Percentiles rank a stretch among this genome's conserved stretches.
Evolutionary conservation across 1,140 invertebrate species (phyloP).

Genomic region (Ruditapes philippinarum): DNA sequence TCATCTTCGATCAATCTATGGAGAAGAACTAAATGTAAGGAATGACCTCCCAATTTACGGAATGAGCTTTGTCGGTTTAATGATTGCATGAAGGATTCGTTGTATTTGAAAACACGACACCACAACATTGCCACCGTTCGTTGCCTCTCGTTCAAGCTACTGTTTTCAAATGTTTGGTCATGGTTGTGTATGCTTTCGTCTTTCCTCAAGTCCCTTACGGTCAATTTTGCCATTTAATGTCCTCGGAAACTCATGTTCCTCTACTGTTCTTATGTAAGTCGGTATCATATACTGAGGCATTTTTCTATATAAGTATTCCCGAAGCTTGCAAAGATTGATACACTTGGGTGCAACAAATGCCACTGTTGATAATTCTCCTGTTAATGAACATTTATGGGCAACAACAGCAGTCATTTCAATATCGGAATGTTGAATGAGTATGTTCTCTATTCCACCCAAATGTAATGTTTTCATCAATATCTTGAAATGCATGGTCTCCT

Average conservation of each 20-base stretch:
- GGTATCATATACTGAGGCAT: conserved; percentile 78
- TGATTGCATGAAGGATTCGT: conserved; percentile 63
- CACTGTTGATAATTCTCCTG: conserved; percentile 66
- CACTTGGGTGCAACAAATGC: conserved; percentile 74
- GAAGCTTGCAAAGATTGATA: conserved; percentile 71
- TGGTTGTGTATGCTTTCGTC: conserved; percentile 74
- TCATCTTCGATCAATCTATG: conserved; percentile 71
- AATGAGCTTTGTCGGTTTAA: conserved; percentile 74
- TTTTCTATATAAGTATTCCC: conserved; percentile 72
- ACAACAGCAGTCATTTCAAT: conserved; percentile 76
- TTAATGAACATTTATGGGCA: conserved; percentile 66
- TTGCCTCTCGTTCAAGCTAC: conserved; percentile 74
- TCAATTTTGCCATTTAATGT: conserved; percentile 78
- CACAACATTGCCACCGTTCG: conserved; percentile 70
- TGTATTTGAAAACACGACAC: conserved; percentile 71
- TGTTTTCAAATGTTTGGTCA: conserved; percentile 43
- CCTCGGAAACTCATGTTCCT: conserved; percentile 71
- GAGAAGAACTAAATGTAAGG: conserved; percentile 74
- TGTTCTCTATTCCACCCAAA: conserved; percentile 77
- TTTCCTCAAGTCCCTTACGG: conserved; percentile 68
- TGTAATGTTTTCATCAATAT: conserved; percentile 73
- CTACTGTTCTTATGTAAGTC: conserved; percentile 71
- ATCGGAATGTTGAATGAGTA: conserved; percentile 75
- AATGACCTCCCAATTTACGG: conserved; percentile 74
- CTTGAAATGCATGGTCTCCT: conserved; percentile 76